Base-by-base conservation (phyloP, 2,797 vertebrate species). In the Tauraco hartlaubi region DNA sequence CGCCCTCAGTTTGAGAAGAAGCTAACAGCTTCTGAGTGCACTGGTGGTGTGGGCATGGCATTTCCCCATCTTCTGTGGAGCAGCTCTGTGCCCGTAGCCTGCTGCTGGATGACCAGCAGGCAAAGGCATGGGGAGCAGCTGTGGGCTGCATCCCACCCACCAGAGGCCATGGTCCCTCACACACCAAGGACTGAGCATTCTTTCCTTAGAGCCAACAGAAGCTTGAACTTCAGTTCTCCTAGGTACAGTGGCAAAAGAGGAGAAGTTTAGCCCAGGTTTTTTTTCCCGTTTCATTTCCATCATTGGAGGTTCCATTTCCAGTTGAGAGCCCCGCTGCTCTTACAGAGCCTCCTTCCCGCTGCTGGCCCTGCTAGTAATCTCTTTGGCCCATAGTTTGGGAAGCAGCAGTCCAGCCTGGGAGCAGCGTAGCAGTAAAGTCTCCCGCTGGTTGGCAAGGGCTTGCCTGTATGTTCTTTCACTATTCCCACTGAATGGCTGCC, bases 71-170 rank as follows among this genome's bases (percentile, higher is more conserved):
- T 1, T 0, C 51, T 48, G 44, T 26, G 37, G 55, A 44, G 63
- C 0, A 0, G 13, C 55, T 54, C 46, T 66, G 51, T 73, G 64
- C 66, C 77, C 5, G 3, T 52, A 72, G 19, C 63, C 64, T 69
- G 18, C n/a, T 1, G 0, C 25, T 78, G 17, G 9, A 5, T 68
- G 16, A 31, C 44, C 8, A 49, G 25, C 0, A 1, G 52, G 22
- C 64, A 78, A 18, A 84, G 71, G 14, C 1, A 0, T 13, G 11
- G 16, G 35, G 22, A 67, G 15, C 37, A 31, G 31, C 41, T 67
- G 37, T 59, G 54, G 20, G 35, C 41, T 67, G 55, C 68, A 31
- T 66, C 59, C 58, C 39, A 15, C 59, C 58, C 39, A 15, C 29
- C 35, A 15, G 18, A 35, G 15, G 35, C 59, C 8, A 0, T 5